Conservation (phyloP, 2,797 vertebrate genomes). For the Sebastes itinus region DNA sequence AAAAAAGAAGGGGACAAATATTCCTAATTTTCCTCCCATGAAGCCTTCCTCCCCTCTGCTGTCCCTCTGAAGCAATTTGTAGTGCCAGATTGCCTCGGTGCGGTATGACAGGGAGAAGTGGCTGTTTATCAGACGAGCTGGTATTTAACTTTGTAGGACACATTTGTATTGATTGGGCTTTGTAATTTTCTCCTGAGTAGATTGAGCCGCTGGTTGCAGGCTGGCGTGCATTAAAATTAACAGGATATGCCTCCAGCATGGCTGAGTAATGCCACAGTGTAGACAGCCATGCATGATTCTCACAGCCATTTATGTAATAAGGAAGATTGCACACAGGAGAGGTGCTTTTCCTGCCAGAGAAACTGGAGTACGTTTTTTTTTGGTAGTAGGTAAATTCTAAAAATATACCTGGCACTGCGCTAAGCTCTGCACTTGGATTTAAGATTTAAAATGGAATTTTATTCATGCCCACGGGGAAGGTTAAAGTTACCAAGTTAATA, state of each 20-base stretch:
- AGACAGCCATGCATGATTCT: conserved; percentile 17
- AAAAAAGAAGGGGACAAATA: neutral
- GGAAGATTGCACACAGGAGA: conserved; percentile 32
- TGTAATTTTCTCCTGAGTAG: conserved; percentile 73
- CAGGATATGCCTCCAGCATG: conserved; percentile 50
- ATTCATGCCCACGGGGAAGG: neutral
- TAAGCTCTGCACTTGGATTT: conserved; percentile 4
- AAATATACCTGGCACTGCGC: conserved; percentile 3
- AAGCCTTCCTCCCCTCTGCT: neutral
- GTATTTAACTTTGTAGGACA: conserved; percentile 75
- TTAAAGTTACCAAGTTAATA: conserved; percentile 10
- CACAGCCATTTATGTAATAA: conserved; percentile 28
- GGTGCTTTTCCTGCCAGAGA: neutral
- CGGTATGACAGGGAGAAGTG: conserved; percentile 57
- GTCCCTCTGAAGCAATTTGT: conserved; percentile 52
- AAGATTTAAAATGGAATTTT: neutral
- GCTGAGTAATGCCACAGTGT: conserved; percentile 27
- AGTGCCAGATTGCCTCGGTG: conserved; percentile 50
- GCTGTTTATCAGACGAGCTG: conserved; percentile 68
- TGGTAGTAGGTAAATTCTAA: conserved; percentile 2
- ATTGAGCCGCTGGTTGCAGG: conserved; percentile 58
- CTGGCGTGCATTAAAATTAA: conserved; percentile 65
- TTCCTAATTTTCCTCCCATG: conserved; percentile 26
- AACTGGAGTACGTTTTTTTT: neutral
- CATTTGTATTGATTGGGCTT: conserved; percentile 75